A percentile compares a stretch with the other conserved stretches of the same genome.
Conservation (phyloP, 2,113 vertebrate genomes). For the Dinomys branickii region DNA sequence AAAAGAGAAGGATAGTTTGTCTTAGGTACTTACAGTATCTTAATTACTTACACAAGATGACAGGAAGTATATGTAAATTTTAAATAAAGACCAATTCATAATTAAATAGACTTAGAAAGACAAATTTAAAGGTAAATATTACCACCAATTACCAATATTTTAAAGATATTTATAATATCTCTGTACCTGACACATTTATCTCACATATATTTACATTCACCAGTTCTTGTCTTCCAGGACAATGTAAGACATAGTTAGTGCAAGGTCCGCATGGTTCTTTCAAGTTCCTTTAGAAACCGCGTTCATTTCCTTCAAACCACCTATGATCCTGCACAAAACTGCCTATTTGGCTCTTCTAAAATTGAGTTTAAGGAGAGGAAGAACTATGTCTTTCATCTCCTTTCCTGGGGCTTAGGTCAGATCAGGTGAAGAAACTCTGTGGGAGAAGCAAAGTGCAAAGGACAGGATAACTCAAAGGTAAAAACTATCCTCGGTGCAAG, state of each 20-base stretch:
- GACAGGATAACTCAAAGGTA: not conserved
- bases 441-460: not conserved
- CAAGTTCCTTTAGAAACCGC: not conserved
- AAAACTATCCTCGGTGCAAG: not conserved
- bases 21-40: conserved; percentile 50
- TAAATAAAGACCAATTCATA: conserved; percentile 63
- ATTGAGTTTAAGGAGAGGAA: not conserved
- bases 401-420: not conserved
- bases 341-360: not conserved
- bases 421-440: not conserved
- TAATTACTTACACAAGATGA: conserved; percentile 62
- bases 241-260: not conserved
- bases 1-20: conserved; percentile 52
- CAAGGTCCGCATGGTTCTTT: not conserved
- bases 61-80: conserved; percentile 41
- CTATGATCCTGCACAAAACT: not conserved
- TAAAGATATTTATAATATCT: not conserved
- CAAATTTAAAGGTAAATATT: conserved; percentile 21
- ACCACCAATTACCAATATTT: not conserved
- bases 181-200: not conserved
- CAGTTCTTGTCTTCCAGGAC: not conserved
- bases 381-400: not conserved
- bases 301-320: not conserved
- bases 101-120: not conserved
- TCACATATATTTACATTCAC: not conserved